phyloP scores from a whole-genome alignment of 2,113 vertebrate genomes.

The Notiomystis cincta region DNA sequence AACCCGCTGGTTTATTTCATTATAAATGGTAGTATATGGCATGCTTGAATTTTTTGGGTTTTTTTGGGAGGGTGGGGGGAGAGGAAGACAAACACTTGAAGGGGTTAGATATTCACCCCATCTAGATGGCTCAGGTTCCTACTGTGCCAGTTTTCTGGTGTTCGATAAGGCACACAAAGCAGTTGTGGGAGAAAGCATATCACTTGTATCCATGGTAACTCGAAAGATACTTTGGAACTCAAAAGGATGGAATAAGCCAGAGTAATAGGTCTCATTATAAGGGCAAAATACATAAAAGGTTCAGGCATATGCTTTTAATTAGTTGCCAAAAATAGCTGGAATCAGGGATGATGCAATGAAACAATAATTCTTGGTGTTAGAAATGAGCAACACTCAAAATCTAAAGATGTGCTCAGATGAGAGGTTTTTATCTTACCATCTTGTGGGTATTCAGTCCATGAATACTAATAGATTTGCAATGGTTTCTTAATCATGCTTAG shows the following conservation, averaged over 20 bases:
- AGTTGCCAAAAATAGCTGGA: slow-evolving; percentile 69
- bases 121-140: slow-evolving; percentile 57
- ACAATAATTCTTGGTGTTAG: slow-evolving; percentile 20
- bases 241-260: slow-evolving; percentile 68
- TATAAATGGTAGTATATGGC: background rate
- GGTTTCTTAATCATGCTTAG: slow-evolving; percentile 56
- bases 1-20: background rate
- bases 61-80: background rate
- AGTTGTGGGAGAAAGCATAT: slow-evolving; percentile 71
- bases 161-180: slow-evolving; percentile 74
- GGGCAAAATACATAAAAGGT: slow-evolving; percentile 76
- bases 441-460: background rate
- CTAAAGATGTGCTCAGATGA: background rate
- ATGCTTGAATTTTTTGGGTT: background rate
- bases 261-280: slow-evolving; percentile 76
- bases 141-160: slow-evolving; percentile 66
- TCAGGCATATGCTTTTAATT: slow-evolving; percentile 74
- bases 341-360: slow-evolving; percentile 18
- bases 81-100: background rate
- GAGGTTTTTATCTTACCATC: slow-evolving; percentile 18
- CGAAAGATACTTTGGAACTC: slow-evolving; percentile 73
- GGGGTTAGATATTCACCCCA: slow-evolving; percentile 25
- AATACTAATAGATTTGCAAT: slow-evolving; percentile 30
- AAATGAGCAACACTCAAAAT: slow-evolving; percentile 44
- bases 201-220: slow-evolving; percentile 78